Evolutionary conservation across 2,113 vertebrate genomes (phyloP).

Genomic region (Halcyon malimbica): DNA sequence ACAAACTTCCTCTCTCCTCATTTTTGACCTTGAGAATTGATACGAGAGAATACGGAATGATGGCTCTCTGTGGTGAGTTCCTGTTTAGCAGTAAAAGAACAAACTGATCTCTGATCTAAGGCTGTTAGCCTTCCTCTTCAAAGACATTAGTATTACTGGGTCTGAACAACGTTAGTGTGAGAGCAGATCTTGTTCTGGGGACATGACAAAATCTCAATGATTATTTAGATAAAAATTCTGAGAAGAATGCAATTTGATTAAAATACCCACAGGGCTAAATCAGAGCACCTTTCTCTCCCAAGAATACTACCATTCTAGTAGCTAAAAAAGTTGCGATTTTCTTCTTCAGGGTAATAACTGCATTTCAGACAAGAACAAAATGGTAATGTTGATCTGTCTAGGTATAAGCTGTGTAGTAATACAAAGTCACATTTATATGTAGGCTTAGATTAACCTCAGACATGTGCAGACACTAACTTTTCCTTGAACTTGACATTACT

Average conservation of each 20-base stretch:
- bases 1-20: neutral
- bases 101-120: neutral
- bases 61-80: neutral
- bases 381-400: neutral
- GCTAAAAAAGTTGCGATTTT: neutral
- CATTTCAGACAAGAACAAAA: neutral
- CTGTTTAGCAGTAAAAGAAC: neutral
- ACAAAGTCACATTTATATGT: neutral
- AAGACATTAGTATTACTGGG: neutral
- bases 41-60: neutral
- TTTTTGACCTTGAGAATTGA: slow-evolving; percentile 14
- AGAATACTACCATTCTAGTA: neutral
- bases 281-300: neutral
- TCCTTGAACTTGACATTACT: neutral
- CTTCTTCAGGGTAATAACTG: neutral
- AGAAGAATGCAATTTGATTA: neutral
- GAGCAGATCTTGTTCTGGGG: neutral
- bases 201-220: neutral
- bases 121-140: neutral
- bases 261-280: neutral
- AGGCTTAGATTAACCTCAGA: neutral
- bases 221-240: neutral
- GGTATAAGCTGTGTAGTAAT: neutral
- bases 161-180: neutral
- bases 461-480: neutral